Evolutionary conservation across 2,113 vertebrate species (phyloP).

Genomic region (Petromus typicus): DNA sequence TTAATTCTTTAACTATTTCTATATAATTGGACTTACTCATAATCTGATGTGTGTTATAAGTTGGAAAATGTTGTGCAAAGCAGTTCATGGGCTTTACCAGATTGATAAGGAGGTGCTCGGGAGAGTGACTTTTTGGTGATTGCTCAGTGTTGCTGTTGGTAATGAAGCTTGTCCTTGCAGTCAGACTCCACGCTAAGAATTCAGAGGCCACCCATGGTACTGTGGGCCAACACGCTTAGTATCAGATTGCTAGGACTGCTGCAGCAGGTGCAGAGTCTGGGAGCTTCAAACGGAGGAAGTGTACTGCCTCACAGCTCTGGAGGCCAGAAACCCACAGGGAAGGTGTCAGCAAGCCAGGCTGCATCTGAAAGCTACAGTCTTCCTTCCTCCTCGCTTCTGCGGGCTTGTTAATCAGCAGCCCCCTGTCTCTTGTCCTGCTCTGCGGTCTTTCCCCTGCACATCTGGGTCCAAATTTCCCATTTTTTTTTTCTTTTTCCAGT

Average conservation of each 20-base stretch:
- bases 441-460: neutral
- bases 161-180: neutral
- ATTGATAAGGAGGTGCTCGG: neutral
- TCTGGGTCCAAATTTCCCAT: neutral
- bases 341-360: neutral
- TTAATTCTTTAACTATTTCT: neutral
- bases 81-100: neutral
- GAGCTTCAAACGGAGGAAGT: neutral
- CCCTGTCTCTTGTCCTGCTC: neutral
- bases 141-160: neutral
- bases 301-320: neutral
- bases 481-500: too few relatives aligned
- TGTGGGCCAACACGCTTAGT: neutral
- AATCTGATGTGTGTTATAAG: neutral
- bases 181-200: neutral
- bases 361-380: neutral
- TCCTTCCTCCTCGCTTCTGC: neutral
- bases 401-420: neutral
- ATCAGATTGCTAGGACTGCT: neutral
- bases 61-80: neutral
- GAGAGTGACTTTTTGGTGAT: neutral
- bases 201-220: neutral
- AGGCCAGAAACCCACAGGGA: neutral
- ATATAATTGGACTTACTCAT: neutral
- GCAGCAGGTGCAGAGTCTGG: neutral